Evolutionary conservation across 2,113 vertebrate species (phyloP), one percentile per base, ranked within the genome.

Genomic region (Atherinomorus stipes): DNA sequence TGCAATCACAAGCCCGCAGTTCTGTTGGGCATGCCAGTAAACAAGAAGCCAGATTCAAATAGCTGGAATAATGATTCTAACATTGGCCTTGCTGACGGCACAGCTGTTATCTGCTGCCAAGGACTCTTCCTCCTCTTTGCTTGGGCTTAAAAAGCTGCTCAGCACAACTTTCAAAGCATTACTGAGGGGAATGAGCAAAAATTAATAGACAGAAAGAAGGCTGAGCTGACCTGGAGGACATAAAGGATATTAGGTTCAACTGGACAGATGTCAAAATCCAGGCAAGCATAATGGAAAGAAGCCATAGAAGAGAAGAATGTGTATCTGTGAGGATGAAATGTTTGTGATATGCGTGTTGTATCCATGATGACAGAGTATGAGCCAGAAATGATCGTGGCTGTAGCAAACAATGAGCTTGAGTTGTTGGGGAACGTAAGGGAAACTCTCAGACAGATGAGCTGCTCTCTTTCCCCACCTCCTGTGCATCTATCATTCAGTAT

Each of bases 1-100:
- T 71, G 76, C 69, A 89, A 86, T 88, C 81, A 86, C 72, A 82
- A 70, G 53, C 79, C 74, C 50, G 65, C 75, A 88, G 85, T 84
- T 76, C 71, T 85, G 77, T 42, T 45, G 82, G 80, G 74, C 71
- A 73, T 64, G 61, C 74, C 71, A 69, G 72, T 74, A 82, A 45
- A 80, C 66, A 85, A 73, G 52, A 75, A 54, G 4, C 60, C 63
- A 51, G 70, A 78, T 75, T 61, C 51, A 71, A 80, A 83, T 54
- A 67, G 26, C 45, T 40, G 56, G 71, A 85, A 77, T 68, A 72
- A 75, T 62, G 76, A 69, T 72, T 79, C 56, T 40, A 74, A 45
- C 74, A 81, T 57, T 66, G 67, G 84, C 80, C 74, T 85, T 68
- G 38, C 56, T 86, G 77, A 84, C 68, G 53, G 73, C 37, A 65